Percentiles rank a stretch among this genome's conserved stretches.
Evolutionary conservation across 2,888 invertebrate genomes (phyloP).

Genomic region (Archips xylosteana): DNA sequence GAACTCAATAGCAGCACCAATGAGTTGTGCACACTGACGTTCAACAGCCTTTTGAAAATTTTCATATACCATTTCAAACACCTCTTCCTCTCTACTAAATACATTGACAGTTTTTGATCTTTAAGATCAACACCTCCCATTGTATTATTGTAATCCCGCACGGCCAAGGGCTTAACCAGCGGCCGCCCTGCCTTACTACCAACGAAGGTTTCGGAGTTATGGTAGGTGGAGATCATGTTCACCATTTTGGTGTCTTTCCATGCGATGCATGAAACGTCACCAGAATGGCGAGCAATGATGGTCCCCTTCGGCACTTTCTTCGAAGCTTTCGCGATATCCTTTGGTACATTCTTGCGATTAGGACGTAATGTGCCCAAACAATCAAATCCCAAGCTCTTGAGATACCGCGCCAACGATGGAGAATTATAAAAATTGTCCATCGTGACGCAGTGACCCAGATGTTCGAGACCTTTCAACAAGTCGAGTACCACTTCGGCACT

Average conservation of each 20-base stretch:
- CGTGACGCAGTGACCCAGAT: too few relatives aligned
- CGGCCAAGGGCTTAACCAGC: background rate
- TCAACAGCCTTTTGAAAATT: slow-evolving; percentile 10
- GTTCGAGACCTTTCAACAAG: too few relatives aligned
- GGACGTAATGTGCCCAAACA: too few relatives aligned
- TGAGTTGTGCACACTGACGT: background rate
- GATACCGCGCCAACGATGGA: too few relatives aligned
- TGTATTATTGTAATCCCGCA: slow-evolving; percentile 13
- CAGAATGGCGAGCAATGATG: slow-evolving; percentile 16
- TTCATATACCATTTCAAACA: slow-evolving; percentile 30
- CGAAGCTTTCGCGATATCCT: too few relatives aligned
- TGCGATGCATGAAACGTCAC: slow-evolving; percentile 19
- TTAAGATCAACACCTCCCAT: slow-evolving; percentile 29
- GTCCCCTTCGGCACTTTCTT: background rate
- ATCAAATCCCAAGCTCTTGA: too few relatives aligned
- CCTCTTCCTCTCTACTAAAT: slow-evolving; percentile 21
- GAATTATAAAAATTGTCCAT: too few relatives aligned
- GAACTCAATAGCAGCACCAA: slow-evolving; percentile 4
- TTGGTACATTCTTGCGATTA: too few relatives aligned
- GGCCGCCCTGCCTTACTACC: background rate
- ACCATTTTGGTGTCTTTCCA: slow-evolving; percentile 13
- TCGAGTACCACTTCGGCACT: background rate
- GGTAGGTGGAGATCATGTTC: slow-evolving; percentile 25
- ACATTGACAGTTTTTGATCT: slow-evolving; percentile 21
- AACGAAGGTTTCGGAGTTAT: slow-evolving; percentile 4